Evolutionary conservation across 2,113 vertebrate species (phyloP), one percentile per base, ranked within the genome.

Genomic region (Heterotis niloticus): DNA sequence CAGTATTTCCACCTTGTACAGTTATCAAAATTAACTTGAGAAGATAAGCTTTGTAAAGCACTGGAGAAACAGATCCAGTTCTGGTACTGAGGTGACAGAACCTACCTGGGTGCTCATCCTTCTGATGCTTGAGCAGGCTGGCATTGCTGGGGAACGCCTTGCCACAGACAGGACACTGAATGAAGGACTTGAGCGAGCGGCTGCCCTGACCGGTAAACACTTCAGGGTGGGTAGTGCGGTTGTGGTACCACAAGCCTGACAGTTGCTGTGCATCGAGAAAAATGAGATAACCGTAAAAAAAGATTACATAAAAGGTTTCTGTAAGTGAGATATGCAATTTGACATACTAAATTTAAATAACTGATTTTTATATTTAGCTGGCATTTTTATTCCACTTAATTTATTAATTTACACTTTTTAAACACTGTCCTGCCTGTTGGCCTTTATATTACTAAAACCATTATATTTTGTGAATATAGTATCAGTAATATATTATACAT

Each of bases 211-310:
- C 91, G 14, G 92, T 92, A 82, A 94, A 94, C 65, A 94, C 86
- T 5, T 96, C 95, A 0, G 94, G 94, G 77, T 97, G 95, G 79
- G 93, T 94, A 62, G 94, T 97, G 80, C 93, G 90, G 84, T 96
- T 98, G 68, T 97, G 96, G 84, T 98, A 98, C 96, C 96, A 98
- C 71, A 98, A 84, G 4, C 96, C 95, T 5, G 96, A 98, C 65
- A 97, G 84, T 90, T 97, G 95, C 96, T 98, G 62, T 14, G 54
- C 26, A 62, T 3, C 0, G 24, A 56, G 9, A 26, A 0, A 70
- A n/a, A 44, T 5, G 29, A 64, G 52, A 65, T 26, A 75, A 64
- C 75, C 17, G 70, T 69, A 10, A 67, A 1, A 51, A 56, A 62
- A 62, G 4, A 52, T 12, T 18, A 20, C 10, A 24, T 7, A 44